A percentile compares a stretch with the other conserved stretches of the same genome.
These are phyloP conservation scores for Aphelocoma coerulescens DNA, from an alignment of 2,113 vertebrate species.

Conservation along the genomic window DNA sequence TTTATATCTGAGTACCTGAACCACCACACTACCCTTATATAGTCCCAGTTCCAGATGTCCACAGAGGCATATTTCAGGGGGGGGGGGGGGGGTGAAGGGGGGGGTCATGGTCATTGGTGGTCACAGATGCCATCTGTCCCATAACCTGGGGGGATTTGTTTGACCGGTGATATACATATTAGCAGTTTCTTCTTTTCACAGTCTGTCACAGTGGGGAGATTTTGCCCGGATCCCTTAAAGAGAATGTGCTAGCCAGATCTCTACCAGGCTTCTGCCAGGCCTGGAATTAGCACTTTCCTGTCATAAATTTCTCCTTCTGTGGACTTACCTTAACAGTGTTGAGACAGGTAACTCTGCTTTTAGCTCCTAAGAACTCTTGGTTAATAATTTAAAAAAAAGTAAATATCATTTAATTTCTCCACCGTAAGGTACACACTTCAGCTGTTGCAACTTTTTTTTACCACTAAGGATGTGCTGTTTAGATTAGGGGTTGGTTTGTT, in stretches of 20 bases:
- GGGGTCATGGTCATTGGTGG: neutral
- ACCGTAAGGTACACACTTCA: accelerated
- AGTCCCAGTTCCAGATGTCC: neutral
- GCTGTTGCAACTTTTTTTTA: neutral
- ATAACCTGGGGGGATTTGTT: neutral
- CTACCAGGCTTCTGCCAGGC: neutral
- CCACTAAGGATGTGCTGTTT: neutral
- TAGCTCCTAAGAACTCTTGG: neutral
- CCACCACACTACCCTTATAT: no score
- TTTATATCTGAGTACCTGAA: accelerated
- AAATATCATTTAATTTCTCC: neutral
- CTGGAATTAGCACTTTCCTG: neutral
- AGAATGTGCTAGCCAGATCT: neutral
- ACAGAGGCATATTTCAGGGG: accelerated
- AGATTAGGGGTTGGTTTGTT: neutral
- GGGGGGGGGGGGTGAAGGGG: no score
- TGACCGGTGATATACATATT: neutral
- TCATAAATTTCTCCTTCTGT: neutral
- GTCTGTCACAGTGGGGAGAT: neutral
- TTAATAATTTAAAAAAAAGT: neutral
- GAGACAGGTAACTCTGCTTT: neutral
- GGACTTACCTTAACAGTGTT: no score
- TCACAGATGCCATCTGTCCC: neutral
- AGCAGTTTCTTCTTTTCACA: neutral
- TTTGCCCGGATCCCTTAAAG: neutral